Evolutionary conservation across 2,797 vertebrate species (phyloP).

Genomic region (Tragelaphus oryx): DNA sequence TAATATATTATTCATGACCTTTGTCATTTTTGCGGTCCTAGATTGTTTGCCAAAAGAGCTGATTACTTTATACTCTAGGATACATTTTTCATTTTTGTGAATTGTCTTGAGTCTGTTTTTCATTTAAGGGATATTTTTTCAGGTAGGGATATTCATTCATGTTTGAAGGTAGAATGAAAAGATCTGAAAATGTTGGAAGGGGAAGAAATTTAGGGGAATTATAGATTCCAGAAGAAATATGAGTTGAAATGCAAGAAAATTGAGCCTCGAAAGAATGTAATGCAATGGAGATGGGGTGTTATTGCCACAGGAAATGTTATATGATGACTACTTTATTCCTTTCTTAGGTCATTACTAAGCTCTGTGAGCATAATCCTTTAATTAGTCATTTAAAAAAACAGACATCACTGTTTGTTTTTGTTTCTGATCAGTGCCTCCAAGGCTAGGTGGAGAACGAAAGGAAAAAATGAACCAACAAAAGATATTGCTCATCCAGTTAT

Average conservation of each 20-base stretch:
- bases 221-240: not conserved
- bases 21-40: not conserved
- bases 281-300: not conserved
- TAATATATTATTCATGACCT: not conserved
- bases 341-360: not conserved
- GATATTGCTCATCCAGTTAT: not conserved
- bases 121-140: not conserved
- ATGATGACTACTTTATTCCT: not conserved
- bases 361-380: not conserved
- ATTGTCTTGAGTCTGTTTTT: conserved; percentile 1
- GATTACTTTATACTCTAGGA: not conserved
- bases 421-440: conserved; percentile 5
- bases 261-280: not conserved
- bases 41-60: not conserved
- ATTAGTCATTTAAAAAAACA: not conserved
- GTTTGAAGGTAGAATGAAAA: not conserved
- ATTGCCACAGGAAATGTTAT: not conserved
- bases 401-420: not conserved
- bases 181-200: not conserved
- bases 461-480: not conserved
- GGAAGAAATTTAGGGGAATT: not conserved
- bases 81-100: not conserved
- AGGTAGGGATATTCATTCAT: not conserved
- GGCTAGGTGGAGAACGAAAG: not conserved
- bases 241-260: not conserved